Conservation (phyloP, 2,888 invertebrate species). For the Erebia palarica region DNA sequence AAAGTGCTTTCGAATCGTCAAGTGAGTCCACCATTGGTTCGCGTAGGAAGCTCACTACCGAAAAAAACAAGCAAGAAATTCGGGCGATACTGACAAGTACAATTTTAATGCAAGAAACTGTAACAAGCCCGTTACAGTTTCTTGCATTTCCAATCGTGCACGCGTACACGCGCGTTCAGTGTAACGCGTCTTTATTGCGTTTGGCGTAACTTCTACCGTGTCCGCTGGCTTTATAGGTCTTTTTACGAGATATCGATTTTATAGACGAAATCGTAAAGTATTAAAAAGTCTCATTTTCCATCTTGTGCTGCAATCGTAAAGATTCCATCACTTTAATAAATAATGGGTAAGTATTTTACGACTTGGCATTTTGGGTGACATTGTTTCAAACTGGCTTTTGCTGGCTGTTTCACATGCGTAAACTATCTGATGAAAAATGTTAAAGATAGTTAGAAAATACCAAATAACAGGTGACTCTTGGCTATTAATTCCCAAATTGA, state of each 20-base stretch:
- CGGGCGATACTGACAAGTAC: neutral
- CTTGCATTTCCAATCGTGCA: neutral
- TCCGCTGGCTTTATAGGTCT: constrained; percentile 24
- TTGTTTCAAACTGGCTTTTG: neutral
- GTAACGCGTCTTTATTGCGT: neutral
- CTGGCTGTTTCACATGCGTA: neutral
- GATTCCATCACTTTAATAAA: constrained; percentile 13
- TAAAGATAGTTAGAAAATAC: no score
- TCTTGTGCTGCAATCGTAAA: constrained; percentile 20
- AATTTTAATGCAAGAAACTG: no score
- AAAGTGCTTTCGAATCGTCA: no score
- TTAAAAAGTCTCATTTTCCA: constrained; percentile 29
- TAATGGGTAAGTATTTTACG: constrained; percentile 7
- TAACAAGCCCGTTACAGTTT: neutral
- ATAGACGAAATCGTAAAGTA: constrained; percentile 32
- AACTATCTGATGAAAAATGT: no score
- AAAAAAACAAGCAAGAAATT: no score
- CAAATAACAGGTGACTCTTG: no score
- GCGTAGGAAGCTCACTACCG: no score
- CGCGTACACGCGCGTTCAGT: neutral
- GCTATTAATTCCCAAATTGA: no score
- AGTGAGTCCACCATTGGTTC: no score
- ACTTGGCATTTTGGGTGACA: neutral
- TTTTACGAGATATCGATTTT: constrained; percentile 32
- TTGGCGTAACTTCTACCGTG: constrained; percentile 18